Evolutionary conservation across 2,113 vertebrate genomes (phyloP).

Genomic region (Sylvilagus bachmani): DNA sequence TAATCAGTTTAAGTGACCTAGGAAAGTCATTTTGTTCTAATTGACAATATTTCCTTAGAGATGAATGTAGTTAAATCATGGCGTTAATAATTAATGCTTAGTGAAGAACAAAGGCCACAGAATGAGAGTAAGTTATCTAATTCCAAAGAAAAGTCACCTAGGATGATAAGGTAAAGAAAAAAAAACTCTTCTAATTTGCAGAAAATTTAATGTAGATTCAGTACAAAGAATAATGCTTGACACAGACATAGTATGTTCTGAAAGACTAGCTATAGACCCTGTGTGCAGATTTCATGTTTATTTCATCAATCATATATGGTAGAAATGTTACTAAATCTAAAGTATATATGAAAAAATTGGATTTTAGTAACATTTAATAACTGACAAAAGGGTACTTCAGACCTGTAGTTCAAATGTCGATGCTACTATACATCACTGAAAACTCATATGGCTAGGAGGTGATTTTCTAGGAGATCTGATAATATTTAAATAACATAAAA

Average conservation of each 20-base stretch:
- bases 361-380: background rate
- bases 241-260: background rate
- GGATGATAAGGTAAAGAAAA: background rate
- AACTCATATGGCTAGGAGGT: background rate
- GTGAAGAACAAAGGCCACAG: background rate
- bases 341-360: background rate
- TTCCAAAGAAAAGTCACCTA: background rate
- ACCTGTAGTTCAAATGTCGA: background rate
- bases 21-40: background rate
- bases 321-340: background rate
- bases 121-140: background rate
- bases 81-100: conserved; percentile 48
- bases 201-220: background rate
- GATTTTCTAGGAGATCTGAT: background rate
- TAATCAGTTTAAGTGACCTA: conserved; percentile 31
- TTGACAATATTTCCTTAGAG: conserved; percentile 14
- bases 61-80: background rate
- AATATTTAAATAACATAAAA: background rate
- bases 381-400: background rate
- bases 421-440: background rate
- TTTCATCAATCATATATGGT: background rate
- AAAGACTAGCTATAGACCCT: background rate
- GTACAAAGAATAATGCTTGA: background rate
- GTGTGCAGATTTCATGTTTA: background rate
- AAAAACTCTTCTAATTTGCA: background rate